Evolutionary conservation across 2,113 vertebrate genomes (phyloP), one percentile per base, ranked within the genome.

Genomic region (Ornithorhynchus anatinus): DNA sequence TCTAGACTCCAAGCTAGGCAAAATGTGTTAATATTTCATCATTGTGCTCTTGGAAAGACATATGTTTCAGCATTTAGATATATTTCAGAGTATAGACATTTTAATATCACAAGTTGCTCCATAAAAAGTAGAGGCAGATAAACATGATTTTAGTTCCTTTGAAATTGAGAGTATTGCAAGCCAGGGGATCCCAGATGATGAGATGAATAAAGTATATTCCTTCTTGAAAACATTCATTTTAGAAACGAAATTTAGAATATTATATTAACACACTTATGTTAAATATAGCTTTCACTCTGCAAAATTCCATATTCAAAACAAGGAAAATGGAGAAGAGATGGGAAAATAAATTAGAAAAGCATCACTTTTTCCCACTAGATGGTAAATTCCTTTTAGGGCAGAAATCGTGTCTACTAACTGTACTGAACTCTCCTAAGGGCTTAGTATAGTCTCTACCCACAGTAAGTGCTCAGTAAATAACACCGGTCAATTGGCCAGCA

Each of bases 281-380:
- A 78, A 84, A 57, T 37, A 56, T 7, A 52, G 29, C 10, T 42
- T 37, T 50, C 25, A 53, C 53, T 75, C 23, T 58, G 31, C 17
- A 72, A 66, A 75, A 58, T 73, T 84, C 74, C 68, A 57, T 47
- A 52, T 74, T 79, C 43, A 77, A 81, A 89, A 79, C 27, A 82
- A 79, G 79, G 44, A 80, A 63, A 60, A 72, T 75, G 79, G 42
- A 72, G 63, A 72, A 75, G 33, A 72, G 42, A 8, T 25, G 2
- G 3, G 19, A 15, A 23, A 68, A 66, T 52, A 11, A 63, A 68
- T 29, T 22, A 42, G 13, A 76, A 68, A 44, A 38, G 10, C 48
- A 40, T 64, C 5, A 33, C 29, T 80, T 42, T 20, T 6, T 54
- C 63, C 31, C 57, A 15, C n/a, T n/a, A n/a, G n/a, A n/a, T n/a